Conservation (phyloP, 2,113 vertebrate genomes). For the Poeciliopsis retropinna region DNA sequence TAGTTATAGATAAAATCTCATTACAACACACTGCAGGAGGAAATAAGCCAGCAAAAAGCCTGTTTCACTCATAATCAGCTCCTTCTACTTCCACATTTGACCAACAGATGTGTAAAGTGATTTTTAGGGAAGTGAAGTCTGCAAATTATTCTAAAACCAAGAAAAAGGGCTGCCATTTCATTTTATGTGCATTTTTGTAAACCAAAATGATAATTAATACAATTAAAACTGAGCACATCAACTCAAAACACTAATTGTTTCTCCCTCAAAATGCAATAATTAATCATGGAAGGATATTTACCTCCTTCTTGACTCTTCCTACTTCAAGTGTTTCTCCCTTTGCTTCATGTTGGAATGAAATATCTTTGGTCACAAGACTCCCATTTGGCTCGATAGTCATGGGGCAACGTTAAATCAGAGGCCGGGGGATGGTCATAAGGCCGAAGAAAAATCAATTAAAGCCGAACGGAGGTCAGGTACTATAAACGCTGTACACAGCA, state of each 20-base stretch:
- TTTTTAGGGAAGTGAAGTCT: background rate
- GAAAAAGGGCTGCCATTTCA: background rate
- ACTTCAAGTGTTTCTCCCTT: background rate
- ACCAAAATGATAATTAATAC: background rate
- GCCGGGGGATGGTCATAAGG: slow-evolving; percentile 66
- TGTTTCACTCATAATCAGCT: slow-evolving; percentile 20
- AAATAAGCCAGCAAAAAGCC: slow-evolving; percentile 10
- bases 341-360: slow-evolving; percentile 40
- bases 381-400: slow-evolving; percentile 66
- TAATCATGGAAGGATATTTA: background rate
- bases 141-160: background rate
- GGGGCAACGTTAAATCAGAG: slow-evolving; percentile 69
- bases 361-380: slow-evolving; percentile 77
- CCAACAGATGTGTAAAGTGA: background rate
- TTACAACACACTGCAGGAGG: slow-evolving; percentile 40
- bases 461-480: slow-evolving; percentile 1
- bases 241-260: background rate
- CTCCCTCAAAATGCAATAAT: background rate
- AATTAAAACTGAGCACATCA: background rate
- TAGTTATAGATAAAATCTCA: slow-evolving; percentile 39
- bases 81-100: slow-evolving; percentile 24
- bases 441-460: slow-evolving; percentile 52
- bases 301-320: background rate
- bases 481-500: background rate
- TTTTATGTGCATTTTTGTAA: background rate